These are phyloP conservation scores for Botrylloides violaceus DNA, from an alignment of 23 tunicate species.

Conservation along the genomic window DNA sequence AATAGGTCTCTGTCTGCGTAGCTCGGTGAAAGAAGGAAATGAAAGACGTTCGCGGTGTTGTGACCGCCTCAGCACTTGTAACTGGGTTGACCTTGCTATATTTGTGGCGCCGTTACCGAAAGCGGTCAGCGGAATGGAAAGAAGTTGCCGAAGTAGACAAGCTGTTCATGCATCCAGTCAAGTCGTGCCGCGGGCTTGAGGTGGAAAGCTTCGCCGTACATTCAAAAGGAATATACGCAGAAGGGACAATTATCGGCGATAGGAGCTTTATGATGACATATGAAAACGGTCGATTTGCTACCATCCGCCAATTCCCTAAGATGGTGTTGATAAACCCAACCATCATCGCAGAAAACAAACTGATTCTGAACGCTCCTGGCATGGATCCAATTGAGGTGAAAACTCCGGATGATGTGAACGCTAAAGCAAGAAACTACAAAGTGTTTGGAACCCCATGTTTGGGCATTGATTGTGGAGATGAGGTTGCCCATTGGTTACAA, in stretches of 20 bases:
- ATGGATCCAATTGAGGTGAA: background rate
- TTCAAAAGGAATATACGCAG: background rate
- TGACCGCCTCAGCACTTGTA: background rate
- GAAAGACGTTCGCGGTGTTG: background rate
- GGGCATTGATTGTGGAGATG: constrained; percentile 21
- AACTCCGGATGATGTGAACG: background rate
- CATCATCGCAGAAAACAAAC: background rate
- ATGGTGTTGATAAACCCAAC: constrained; percentile 29
- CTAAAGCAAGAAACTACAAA: background rate
- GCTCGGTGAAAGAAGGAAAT: background rate
- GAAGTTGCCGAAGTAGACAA: constrained; percentile 37
- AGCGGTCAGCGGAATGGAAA: constrained; percentile 14
- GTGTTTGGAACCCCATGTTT: constrained; percentile 8
- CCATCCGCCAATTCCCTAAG: constrained; percentile 38
- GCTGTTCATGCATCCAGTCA: constrained; percentile 42
- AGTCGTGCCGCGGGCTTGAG: constrained; percentile 31
- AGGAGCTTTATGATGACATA: constrained; percentile 40
- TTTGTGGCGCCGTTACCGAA: background rate
- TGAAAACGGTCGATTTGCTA: constrained; percentile 39
- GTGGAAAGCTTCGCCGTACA: constrained; percentile 6
- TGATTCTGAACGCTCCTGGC: constrained; percentile 12
- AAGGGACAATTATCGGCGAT: constrained; percentile 10
- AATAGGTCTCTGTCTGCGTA: too few species aligned
- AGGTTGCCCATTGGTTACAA: constrained; percentile 9
- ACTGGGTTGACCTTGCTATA: background rate